Conservation (phyloP, 2,113 vertebrate genomes). For the Collichthys lucidus region DNA sequence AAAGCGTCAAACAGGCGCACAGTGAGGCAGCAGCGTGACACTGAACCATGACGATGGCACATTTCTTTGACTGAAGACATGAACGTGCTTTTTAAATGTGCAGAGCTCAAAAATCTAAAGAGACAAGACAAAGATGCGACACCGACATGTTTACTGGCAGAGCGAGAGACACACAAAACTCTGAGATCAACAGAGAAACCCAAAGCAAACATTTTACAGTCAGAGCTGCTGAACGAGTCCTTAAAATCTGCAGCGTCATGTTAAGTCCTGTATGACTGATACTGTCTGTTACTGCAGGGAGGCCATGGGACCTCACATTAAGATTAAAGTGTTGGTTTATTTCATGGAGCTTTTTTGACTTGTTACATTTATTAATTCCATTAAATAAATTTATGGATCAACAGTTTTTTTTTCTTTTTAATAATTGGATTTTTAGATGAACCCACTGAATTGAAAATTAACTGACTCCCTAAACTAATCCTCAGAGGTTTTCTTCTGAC, state of each 20-base stretch:
- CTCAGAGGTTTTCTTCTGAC: background rate
- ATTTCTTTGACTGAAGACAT: background rate
- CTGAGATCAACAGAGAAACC: background rate
- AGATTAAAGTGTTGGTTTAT: background rate
- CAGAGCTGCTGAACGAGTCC: background rate
- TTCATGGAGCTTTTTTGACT: background rate
- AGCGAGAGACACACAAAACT: background rate
- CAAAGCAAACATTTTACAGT: background rate
- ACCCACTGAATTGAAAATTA: background rate
- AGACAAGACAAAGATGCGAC: background rate
- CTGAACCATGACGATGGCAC: background rate
- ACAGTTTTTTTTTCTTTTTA: background rate
- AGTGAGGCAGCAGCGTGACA: background rate
- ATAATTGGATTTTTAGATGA: background rate
- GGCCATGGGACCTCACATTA: background rate
- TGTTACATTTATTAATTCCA: background rate
- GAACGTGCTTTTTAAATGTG: conserved; percentile 7
- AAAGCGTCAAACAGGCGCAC: background rate
- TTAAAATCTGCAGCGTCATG: background rate
- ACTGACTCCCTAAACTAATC: background rate
- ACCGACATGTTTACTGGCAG: background rate
- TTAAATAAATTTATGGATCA: background rate
- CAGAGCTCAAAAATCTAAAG: background rate
- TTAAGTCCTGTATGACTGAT: background rate
- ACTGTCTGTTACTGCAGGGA: conserved; percentile 21